A percentile compares a stretch with the other conserved stretches of the same genome.
Conservation (phyloP, 1,140 invertebrate genomes). For the Drosophila ambigua region DNA sequence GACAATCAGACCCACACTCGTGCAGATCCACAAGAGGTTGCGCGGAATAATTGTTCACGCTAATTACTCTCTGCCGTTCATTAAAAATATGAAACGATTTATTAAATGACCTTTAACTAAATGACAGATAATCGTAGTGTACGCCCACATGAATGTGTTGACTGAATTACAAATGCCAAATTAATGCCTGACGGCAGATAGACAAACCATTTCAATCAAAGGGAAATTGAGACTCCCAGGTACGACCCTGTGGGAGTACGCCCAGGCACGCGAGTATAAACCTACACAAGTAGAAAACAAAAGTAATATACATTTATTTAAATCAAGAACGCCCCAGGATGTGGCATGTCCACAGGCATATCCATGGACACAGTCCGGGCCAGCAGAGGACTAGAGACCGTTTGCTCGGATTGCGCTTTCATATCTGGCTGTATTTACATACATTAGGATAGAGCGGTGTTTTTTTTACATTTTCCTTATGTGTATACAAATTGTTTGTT, state of each 20-base stretch:
- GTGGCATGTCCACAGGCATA: slow-evolving; percentile 8
- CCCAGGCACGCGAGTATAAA: slow-evolving; percentile 5
- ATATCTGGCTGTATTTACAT: slow-evolving; percentile 41
- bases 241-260: background rate
- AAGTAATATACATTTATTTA: slow-evolving; percentile 44
- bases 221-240: slow-evolving; percentile 9
- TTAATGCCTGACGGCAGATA: slow-evolving; percentile 11
- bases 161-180: slow-evolving; percentile 12
- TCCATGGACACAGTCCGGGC: slow-evolving; percentile 10
- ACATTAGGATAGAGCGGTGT: slow-evolving; percentile 25
- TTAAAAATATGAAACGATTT: slow-evolving; percentile 12
- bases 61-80: slow-evolving; percentile 16
- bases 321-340: slow-evolving; percentile 33
- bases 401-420: slow-evolving; percentile 25
- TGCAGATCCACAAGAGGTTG: slow-evolving; percentile 1
- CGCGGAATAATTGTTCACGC: slow-evolving; percentile 3
- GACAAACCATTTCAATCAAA: background rate
- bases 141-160: slow-evolving; percentile 11
- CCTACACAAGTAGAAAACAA: background rate
- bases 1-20: slow-evolving; percentile 6
- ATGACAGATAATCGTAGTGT: background rate
- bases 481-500: slow-evolving; percentile 48
- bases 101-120: slow-evolving; percentile 35
- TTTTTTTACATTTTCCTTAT: slow-evolving; percentile 14
- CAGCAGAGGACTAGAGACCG: background rate